Evolutionary conservation across 92 coral and sea anemone genomes (phyloP), one percentile per base, ranked within the genome.

Genomic region (Palythoa caribaeorum): DNA sequence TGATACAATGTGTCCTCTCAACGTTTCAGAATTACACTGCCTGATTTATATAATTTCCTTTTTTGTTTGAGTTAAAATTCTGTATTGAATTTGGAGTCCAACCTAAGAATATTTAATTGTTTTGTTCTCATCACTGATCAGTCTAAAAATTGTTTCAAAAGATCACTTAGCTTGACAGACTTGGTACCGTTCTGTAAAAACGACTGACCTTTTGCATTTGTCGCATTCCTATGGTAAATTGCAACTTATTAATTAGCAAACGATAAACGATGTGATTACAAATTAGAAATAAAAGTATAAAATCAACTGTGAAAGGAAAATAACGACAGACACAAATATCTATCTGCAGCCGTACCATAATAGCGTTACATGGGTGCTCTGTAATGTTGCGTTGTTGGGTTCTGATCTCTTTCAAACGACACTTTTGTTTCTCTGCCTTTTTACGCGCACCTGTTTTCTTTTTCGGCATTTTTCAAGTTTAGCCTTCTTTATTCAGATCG

Each of bases 371-470:
- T 5, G 98, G 95, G 36, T 85, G 78, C 52, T 92, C 99, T 35
- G 93, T 92, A 55, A 97, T 87, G 9, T 96, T 87, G 28, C 93
- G 86, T 53, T 90, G 90, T 12, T 88, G 90, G 14, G 86, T 84
- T 76, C 96, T 87, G 69, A 97, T 95, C 53, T 79, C 94, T 75
- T 93, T 93, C 39, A 94, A 98, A 11, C 99, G 92, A 80, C 88
- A 95, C 52, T 90, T 93, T 83, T 97, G 99, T 79, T 94, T 97
- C 87, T 97, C 99, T 2, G 99, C 98, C 78, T 97, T 97, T 68
- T 97, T 97, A 28, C 99, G 94, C 5, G 99, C 99, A 38, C 99
- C 99, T 3, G 99, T 95, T 91, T 97, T 97, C 83, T 95, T 95
- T 92, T 97, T 97, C 2, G 99, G 99, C 99, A 97, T 97, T 68